These are phyloP conservation scores for Zingel zingel DNA, from an alignment of 2,113 vertebrate genomes.

Conservation along the genomic window DNA sequence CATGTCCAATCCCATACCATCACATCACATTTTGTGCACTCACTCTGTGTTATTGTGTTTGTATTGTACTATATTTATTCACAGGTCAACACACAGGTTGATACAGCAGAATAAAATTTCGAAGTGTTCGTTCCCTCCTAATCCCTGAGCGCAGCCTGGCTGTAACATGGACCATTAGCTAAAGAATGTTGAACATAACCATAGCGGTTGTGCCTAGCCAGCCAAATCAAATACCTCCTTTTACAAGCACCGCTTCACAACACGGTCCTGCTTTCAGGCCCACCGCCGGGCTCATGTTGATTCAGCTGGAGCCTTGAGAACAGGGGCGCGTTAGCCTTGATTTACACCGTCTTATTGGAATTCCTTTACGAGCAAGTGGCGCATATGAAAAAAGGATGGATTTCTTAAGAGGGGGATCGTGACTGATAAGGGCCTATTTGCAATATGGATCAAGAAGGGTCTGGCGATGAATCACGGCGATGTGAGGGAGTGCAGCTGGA, in stretches of 20 bases:
- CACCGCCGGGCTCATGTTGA: constrained; percentile 59
- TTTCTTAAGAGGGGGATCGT: constrained; percentile 59
- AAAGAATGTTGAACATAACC: constrained; percentile 77
- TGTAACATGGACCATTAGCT: constrained; percentile 76
- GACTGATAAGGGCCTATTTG: constrained; percentile 74
- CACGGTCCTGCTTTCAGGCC: constrained; percentile 48
- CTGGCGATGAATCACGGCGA: constrained; percentile 53
- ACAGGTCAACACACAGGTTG: constrained; percentile 66
- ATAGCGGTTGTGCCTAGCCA: constrained; percentile 54
- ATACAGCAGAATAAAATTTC: constrained; percentile 50
- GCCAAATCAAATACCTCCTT: constrained; percentile 78
- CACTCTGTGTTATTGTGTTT: constrained; percentile 1
- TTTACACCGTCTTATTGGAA: constrained; percentile 72
- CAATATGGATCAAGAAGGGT: constrained; percentile 62
- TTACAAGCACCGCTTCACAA: constrained; percentile 69
- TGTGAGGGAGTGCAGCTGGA: constrained; percentile 56
- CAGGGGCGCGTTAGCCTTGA: constrained; percentile 58
- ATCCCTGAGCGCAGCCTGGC: constrained; percentile 50
- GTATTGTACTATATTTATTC: constrained; percentile 23
- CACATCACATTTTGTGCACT: constrained; percentile 17
- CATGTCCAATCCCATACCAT: constrained; percentile 2
- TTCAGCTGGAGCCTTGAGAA: constrained; percentile 54
- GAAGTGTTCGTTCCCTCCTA: constrained; percentile 45
- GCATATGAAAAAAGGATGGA: constrained; percentile 54
- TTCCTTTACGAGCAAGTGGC: constrained; percentile 70